phyloP scores from a whole-genome alignment of 2,888 invertebrate species.

The Mythimna impura region DNA sequence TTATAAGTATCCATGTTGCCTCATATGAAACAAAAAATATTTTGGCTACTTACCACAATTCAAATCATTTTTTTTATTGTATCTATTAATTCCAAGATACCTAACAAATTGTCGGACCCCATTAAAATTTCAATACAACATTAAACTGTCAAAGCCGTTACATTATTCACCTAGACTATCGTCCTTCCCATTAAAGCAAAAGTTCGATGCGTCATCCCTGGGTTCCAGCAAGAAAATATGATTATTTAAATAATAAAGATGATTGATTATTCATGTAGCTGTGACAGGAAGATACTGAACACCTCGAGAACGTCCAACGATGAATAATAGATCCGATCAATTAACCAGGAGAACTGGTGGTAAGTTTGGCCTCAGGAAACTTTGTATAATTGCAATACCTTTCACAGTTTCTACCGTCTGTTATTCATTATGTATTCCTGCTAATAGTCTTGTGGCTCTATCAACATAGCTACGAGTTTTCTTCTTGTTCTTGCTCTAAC shows the following conservation, averaged over 20 bases:
- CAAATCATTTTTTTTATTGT: too few species aligned
- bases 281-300: conserved; percentile 70
- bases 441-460: conserved; percentile 62
- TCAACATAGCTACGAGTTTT: conserved; percentile 34
- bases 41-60: too few species aligned
- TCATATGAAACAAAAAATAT: too few species aligned
- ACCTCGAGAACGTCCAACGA: conserved; percentile 72
- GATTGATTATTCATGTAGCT: conserved; percentile 71
- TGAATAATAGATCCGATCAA: conserved; percentile 87
- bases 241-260: conserved; percentile 67
- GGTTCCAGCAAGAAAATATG: conserved; percentile 40
- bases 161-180: not conserved
- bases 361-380: conserved; percentile 73
- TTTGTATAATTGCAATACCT: conserved; percentile 81
- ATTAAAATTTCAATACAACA: not conserved
- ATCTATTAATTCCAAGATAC: too few species aligned
- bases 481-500: conserved; percentile 15
- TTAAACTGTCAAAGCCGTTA: too few species aligned
- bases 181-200: not conserved
- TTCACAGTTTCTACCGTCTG: conserved; percentile 70
- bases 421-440: conserved; percentile 74
- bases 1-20: too few species aligned
- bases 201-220: conserved; percentile 1
- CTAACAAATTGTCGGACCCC: not conserved
- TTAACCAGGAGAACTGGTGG: conserved; percentile 74